Evolutionary conservation across 2,888 invertebrate species (phyloP).

Genomic region (Crepidodera aurea): DNA sequence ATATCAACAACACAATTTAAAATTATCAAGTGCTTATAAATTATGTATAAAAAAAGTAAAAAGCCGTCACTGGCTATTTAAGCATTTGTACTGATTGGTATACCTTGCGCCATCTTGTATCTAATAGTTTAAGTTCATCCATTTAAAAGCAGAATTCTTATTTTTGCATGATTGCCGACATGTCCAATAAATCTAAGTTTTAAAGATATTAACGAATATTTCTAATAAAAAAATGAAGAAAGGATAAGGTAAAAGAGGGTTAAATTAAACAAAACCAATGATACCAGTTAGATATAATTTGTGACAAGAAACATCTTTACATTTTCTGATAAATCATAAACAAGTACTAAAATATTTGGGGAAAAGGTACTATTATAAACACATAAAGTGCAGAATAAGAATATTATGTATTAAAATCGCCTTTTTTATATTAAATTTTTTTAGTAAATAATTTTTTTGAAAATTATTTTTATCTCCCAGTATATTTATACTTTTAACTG

Average conservation of each 20-base stretch:
- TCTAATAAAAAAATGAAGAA: too few relatives aligned
- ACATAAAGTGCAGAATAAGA: constrained; percentile 20
- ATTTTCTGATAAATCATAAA: constrained; percentile 11
- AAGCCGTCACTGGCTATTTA: too few relatives aligned
- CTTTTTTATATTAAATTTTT: too few relatives aligned
- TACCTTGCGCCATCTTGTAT: too few relatives aligned
- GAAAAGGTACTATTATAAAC: constrained; percentile 7
- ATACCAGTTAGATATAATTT: constrained; percentile 33
- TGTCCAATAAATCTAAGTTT: neutral
- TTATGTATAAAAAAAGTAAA: too few relatives aligned
- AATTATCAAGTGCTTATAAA: too few relatives aligned
- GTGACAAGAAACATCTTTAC: constrained; percentile 16
- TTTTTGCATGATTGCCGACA: neutral
- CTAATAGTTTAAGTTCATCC: too few relatives aligned
- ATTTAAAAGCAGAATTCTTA: too few relatives aligned
- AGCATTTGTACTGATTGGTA: too few relatives aligned
- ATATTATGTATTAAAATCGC: constrained; percentile 8
- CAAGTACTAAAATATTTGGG: constrained; percentile 6
- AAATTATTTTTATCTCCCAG: constrained; percentile 11
- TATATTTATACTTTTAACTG: neutral
- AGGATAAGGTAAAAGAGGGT: too few relatives aligned
- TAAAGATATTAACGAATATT: neutral
- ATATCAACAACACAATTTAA: too few relatives aligned
- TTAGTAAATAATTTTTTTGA: too few relatives aligned
- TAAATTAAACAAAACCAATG: constrained; percentile 7